Base-by-base conservation (phyloP, 2,797 vertebrate genomes). In the Microctenopoma stevenorrisi region DNA sequence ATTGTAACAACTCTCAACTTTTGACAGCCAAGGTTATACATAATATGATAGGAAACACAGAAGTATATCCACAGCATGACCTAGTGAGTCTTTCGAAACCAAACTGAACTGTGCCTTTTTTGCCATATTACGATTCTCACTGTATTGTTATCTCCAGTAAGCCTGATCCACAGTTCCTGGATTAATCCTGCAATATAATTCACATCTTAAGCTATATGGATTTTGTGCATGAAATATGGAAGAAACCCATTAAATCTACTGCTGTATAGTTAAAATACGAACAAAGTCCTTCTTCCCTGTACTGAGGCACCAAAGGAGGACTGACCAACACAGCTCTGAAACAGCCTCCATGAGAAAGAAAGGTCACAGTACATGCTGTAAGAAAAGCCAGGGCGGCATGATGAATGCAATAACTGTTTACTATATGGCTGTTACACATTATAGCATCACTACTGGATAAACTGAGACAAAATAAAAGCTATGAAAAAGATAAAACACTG, bases 181-280 rank as follows among this genome's bases (percentile, higher is more conserved):
- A 82, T 86, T 82, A 87, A 75, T 83, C 56, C 63, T 68, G 69
- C 56, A 62, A 46, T 64, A 76, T 81, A 73, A 86, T 68, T 86
- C 81, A 81, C 73, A 60, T 66, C 56, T 76, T 82, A 80, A 84
- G 74, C 64, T 58, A 57, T 80, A 70, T 83, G 79, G 75, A 84
- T 81, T 74, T 68, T 11, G 9, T 77, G 69, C 59, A 58, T 79
- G 69, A 79, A 77, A 77, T 78, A 71, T 54, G 55, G 68, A 15
- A 68, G 64, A 62, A 80, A 68, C 15, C 64, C 50, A 78, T 78
- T 84, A 72, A 79, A 74, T 63, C 76, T 22, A 13, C 62, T 68
- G 72, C 67, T 65, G 70, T 77, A 53, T 67, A 28, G 64, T 70
- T 76, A 64, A 54, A 80, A 76, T 68, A 53, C 52, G 35, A 37